Evolutionary conservation across 2,113 vertebrate genomes (phyloP).

Genomic region (Erythrolamprus reginae): DNA sequence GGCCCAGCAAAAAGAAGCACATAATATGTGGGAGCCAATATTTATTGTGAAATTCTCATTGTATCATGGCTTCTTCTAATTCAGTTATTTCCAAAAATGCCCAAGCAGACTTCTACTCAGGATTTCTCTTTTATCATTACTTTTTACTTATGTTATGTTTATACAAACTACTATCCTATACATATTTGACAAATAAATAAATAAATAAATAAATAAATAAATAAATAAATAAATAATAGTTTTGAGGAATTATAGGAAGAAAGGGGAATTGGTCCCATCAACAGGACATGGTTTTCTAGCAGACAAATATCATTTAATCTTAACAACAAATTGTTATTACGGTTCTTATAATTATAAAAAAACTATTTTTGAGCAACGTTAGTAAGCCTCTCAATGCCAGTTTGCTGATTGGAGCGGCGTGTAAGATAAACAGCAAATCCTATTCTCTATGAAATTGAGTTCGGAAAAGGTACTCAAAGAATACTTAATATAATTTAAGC

Average conservation of each 20-base stretch:
- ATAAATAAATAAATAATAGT: too few species aligned
- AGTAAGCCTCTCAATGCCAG: neutral
- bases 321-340: neutral
- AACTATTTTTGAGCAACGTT: neutral
- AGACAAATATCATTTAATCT: neutral
- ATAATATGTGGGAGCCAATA: neutral
- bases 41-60: neutral
- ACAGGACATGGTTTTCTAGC: neutral
- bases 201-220: too few species aligned
- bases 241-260: neutral
- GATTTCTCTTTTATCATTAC: too few species aligned
- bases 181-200: too few species aligned
- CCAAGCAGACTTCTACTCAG: neutral
- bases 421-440: neutral
- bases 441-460: neutral
- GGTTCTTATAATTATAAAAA: neutral
- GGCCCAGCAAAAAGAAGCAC: neutral
- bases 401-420: neutral
- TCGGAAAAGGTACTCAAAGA: neutral
- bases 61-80: neutral
- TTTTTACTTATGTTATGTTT: too few species aligned
- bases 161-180: too few species aligned
- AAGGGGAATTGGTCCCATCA: neutral
- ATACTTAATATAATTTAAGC: neutral
- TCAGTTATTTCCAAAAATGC: neutral